Evolutionary conservation across 2,113 vertebrate species (phyloP).

Genomic region (Cromileptes altivelis): DNA sequence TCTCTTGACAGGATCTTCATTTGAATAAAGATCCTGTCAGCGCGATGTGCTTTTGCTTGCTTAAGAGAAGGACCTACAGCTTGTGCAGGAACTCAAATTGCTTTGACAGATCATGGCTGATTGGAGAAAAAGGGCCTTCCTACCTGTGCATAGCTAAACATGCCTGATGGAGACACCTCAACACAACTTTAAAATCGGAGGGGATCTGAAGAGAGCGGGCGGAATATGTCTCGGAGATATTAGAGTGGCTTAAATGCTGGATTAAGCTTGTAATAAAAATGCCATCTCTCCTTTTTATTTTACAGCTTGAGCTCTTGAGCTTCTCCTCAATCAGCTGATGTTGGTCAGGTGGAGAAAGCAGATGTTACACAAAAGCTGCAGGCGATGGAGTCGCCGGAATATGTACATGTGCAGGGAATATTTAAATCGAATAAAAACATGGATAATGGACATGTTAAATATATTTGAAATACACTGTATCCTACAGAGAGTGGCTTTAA

Average conservation of each 20-base stretch:
- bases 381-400: not conserved
- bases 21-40: conserved; percentile 78
- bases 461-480: not conserved
- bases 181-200: conserved; percentile 29
- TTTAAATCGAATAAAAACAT: not conserved
- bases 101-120: conserved; percentile 74
- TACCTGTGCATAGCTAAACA: conserved; percentile 54
- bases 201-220: conserved; percentile 32
- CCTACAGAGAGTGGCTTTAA: too few species aligned
- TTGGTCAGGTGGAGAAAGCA: conserved; percentile 10
- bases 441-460: not conserved
- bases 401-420: not conserved
- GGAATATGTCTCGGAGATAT: conserved; percentile 23
- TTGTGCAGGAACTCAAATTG: conserved; percentile 51
- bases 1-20: conserved; percentile 78
- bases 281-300: conserved; percentile 37
- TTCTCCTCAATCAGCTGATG: conserved; percentile 46
- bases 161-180: conserved; percentile 46
- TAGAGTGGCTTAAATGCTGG: conserved; percentile 33
- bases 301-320: conserved; percentile 39
- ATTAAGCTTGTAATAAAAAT: conserved; percentile 40
- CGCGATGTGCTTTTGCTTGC: conserved; percentile 44
- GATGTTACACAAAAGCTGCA: not conserved
- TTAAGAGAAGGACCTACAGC: conserved; percentile 65
- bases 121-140: conserved; percentile 43